Conservation (phyloP, 2,888 invertebrate genomes). For the Amblyteles armatorius region DNA sequence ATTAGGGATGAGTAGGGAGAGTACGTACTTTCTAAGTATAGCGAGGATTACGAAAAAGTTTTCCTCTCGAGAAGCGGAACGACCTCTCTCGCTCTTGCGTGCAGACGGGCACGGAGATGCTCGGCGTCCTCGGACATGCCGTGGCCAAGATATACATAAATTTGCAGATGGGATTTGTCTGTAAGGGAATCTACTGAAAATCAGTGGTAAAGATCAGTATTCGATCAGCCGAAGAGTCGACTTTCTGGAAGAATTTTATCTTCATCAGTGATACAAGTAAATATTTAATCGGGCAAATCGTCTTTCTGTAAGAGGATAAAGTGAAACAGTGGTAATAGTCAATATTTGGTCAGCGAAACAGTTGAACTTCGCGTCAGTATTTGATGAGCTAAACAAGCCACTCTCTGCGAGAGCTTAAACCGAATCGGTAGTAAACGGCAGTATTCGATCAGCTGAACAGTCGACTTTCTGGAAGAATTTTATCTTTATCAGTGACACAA, state of each 20-base stretch:
- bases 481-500: no score
- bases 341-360: not conserved
- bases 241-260: not conserved
- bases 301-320: not conserved
- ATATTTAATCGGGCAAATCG: not conserved
- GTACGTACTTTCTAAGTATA: slow-evolving; percentile 59
- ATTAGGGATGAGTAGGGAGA: slow-evolving; percentile 18
- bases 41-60: slow-evolving; percentile 66
- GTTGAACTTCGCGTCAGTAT: not conserved
- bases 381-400: no score
- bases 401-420: no score
- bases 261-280: not conserved
- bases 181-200: not conserved
- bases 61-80: slow-evolving; percentile 51
- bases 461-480: no score
- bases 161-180: slow-evolving; percentile 1
- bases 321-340: not conserved
- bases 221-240: not conserved
- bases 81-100: not conserved
- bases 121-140: slow-evolving; percentile 21
- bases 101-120: slow-evolving; percentile 38
- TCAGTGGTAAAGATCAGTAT: slow-evolving; percentile 15
- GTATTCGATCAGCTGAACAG: no score
- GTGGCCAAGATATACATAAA: slow-evolving; percentile 32
- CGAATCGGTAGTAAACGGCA: not conserved